phyloP scores from a whole-genome alignment of 2,797 vertebrate genomes.

The Gallinago stenura region DNA sequence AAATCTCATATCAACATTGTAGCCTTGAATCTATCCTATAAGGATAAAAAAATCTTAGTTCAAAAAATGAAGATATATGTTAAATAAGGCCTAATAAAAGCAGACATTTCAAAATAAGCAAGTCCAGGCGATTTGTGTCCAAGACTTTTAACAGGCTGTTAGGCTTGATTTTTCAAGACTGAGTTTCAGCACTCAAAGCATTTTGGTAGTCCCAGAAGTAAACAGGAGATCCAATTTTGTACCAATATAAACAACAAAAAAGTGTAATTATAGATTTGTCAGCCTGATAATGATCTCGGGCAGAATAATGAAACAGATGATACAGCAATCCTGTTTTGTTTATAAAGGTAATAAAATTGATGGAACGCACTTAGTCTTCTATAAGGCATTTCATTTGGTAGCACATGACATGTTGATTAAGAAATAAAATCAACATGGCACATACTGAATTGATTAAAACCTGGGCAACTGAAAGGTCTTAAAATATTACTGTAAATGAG shows the following conservation, averaged over 20 bases:
- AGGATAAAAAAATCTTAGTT: background rate
- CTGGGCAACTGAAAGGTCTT: background rate
- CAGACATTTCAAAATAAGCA: background rate
- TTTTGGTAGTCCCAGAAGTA: background rate
- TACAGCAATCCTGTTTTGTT: background rate
- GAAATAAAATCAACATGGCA: slow-evolving; percentile 11
- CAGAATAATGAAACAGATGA: slow-evolving; percentile 21
- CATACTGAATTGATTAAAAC: slow-evolving; percentile 26
- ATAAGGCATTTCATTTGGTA: slow-evolving; percentile 20
- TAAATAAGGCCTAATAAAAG: background rate
- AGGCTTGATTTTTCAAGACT: background rate
- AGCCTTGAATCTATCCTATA: background rate
- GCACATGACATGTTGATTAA: slow-evolving; percentile 14
- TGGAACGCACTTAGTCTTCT: background rate
- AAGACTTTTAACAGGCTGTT: background rate
- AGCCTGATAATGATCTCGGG: slow-evolving; percentile 2
- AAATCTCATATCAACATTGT: background rate
- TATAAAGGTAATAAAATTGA: slow-evolving; percentile 51
- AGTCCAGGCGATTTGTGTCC: background rate
- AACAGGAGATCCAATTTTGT: background rate
- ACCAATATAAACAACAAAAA: background rate
- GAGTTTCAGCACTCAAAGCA: background rate
- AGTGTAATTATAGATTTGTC: slow-evolving; percentile 1
- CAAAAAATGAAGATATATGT: background rate
- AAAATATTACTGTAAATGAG: slow-evolving; percentile 29